Evolutionary conservation across 2,113 vertebrate species (phyloP).

Genomic region (Leuciscus idus): DNA sequence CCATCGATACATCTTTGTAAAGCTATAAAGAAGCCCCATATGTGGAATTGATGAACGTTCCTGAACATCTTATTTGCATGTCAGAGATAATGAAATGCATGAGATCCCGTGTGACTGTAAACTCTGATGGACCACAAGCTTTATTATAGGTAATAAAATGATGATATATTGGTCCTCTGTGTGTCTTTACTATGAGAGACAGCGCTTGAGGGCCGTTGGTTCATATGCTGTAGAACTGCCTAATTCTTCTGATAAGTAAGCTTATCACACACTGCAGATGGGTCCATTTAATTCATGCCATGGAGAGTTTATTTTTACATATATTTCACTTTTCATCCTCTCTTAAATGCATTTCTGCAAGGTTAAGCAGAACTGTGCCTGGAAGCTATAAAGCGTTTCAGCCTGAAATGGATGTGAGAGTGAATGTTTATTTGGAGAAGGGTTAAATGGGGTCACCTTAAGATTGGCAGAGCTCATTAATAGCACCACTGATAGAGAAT

Average conservation of each 20-base stretch:
- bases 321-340: slow-evolving; percentile 18
- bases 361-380: slow-evolving; percentile 29
- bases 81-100: slow-evolving; percentile 33
- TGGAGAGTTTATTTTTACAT: slow-evolving; percentile 17
- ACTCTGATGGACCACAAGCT: background rate
- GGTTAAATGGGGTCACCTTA: slow-evolving; percentile 19
- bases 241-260: slow-evolving; percentile 32
- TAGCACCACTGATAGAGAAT: background rate
- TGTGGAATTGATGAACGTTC: slow-evolving; percentile 33
- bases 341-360: slow-evolving; percentile 41
- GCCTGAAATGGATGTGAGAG: slow-evolving; percentile 11
- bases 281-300: slow-evolving; percentile 29
- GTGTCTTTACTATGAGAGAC: background rate
- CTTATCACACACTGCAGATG: slow-evolving; percentile 41
- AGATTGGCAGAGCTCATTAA: slow-evolving; percentile 6
- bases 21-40: slow-evolving; percentile 24
- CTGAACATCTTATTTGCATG: slow-evolving; percentile 33
- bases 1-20: background rate
- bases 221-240: slow-evolving; percentile 4
- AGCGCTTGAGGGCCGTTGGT: background rate
- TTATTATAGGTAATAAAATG: slow-evolving; percentile 22
- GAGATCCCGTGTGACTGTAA: slow-evolving; percentile 12
- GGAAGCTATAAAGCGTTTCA: background rate
- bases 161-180: background rate
- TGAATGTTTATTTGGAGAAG: slow-evolving; percentile 18